Percentiles rank a stretch among this genome's conserved stretches.
Evolutionary conservation across 2,113 vertebrate species (phyloP).

Genomic region (Phyllostomus hastatus): DNA sequence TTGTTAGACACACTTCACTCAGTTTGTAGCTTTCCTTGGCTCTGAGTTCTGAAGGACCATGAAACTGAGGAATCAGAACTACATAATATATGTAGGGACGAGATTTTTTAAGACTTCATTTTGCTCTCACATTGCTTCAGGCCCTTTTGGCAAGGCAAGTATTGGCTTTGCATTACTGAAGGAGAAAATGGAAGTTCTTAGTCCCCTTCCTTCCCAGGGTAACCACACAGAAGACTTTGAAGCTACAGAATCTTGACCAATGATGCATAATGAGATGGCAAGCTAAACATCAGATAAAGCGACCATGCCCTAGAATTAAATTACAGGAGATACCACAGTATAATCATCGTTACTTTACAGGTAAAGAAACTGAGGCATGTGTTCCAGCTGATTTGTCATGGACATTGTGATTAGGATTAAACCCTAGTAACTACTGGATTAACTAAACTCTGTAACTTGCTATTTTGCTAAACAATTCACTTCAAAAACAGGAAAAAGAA

Average conservation of each 20-base stretch:
- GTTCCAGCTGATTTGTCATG: not conserved
- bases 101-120: not conserved
- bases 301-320: not conserved
- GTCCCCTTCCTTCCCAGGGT: not conserved
- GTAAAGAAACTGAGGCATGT: not conserved
- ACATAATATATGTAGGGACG: not conserved
- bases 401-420: not conserved
- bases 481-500: not conserved
- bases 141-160: not conserved
- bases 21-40: not conserved
- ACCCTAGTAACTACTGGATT: not conserved
- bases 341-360: not conserved
- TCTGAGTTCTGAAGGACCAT: not conserved
- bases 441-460: not conserved
- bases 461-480: not conserved
- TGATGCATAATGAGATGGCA: not conserved
- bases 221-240: not conserved
- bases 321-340: not conserved
- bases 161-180: not conserved
- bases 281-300: not conserved
- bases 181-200: not conserved
- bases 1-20: not conserved
- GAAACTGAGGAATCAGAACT: not conserved
- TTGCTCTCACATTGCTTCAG: not conserved
- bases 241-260: not conserved